Conservation (phyloP, 2,888 invertebrate species). For the Neoscelio sp. region DNA sequence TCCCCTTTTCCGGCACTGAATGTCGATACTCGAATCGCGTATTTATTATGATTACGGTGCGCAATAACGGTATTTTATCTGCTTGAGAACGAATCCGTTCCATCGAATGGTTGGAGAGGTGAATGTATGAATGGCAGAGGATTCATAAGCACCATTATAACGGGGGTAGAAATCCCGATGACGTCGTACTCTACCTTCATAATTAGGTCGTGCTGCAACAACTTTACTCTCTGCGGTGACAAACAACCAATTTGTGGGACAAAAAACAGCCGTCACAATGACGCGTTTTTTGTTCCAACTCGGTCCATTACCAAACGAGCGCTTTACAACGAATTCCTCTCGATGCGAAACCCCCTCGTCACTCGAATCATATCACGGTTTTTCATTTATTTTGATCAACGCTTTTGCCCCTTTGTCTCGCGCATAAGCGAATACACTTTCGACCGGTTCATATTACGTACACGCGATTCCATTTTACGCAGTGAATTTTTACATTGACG, state of each 20-base stretch:
- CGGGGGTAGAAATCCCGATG: slow-evolving; percentile 34
- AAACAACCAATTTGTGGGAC: slow-evolving; percentile 23
- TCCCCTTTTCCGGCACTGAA: slow-evolving; percentile 22
- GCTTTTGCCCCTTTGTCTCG: too few relatives aligned
- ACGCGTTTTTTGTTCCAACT: neutral
- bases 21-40: slow-evolving; percentile 37
- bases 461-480: too few relatives aligned
- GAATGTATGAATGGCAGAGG: slow-evolving; percentile 42
- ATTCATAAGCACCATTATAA: slow-evolving; percentile 39
- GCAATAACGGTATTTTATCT: slow-evolving; percentile 55
- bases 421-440: too few relatives aligned
- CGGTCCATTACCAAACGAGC: too few relatives aligned
- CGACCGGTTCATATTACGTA: too few relatives aligned
- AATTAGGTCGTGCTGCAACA: slow-evolving; percentile 48
- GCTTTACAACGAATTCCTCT: too few relatives aligned
- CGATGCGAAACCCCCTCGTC: too few relatives aligned
- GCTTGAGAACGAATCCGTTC: slow-evolving; percentile 36
- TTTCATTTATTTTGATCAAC: too few relatives aligned
- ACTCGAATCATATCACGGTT: too few relatives aligned
- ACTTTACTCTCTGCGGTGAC: slow-evolving; percentile 21
- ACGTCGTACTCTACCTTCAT: slow-evolving; percentile 25
- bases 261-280: neutral
- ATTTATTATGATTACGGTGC: slow-evolving; percentile 56
- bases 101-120: slow-evolving; percentile 6
- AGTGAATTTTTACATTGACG: too few relatives aligned